phyloP scores from a whole-genome alignment of 1,140 invertebrate species.

The Lucilia sericata region DNA sequence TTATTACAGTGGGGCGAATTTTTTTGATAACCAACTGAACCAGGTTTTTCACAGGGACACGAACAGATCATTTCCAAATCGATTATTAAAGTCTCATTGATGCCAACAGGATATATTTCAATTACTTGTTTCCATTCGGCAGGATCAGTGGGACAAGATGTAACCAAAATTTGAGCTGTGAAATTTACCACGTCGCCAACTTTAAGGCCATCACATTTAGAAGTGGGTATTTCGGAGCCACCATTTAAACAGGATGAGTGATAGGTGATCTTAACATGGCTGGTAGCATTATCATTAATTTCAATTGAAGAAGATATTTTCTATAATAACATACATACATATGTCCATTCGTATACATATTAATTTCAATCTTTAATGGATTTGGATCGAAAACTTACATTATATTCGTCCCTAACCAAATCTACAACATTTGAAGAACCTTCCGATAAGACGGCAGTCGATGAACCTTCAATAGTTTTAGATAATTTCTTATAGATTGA shows the following conservation, averaged over 20 bases:
- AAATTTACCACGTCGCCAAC: conserved; percentile 85
- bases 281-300: conserved; percentile 92
- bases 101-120: conserved; percentile 94
- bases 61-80: conserved; percentile 91
- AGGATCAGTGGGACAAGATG: conserved; percentile 79
- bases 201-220: conserved; percentile 84
- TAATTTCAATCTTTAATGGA: too few species aligned
- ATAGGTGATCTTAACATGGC: conserved; percentile 87
- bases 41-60: conserved; percentile 84
- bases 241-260: conserved; percentile 85
- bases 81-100: conserved; percentile 87
- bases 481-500: conserved; percentile 86
- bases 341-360: background rate
- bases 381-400: conserved; percentile 72
- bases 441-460: conserved; percentile 84
- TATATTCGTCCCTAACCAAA: conserved; percentile 89
- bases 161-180: conserved; percentile 79
- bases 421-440: conserved; percentile 96
- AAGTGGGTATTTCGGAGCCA: conserved; percentile 74
- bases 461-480: conserved; percentile 84
- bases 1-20: conserved; percentile 74
- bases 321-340: conserved; percentile 64
- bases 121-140: conserved; percentile 83
- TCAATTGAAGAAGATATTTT: conserved; percentile 94
- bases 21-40: conserved; percentile 70